Evolutionary conservation across 2,113 vertebrate genomes (phyloP).

Genomic region (Scomber colias): DNA sequence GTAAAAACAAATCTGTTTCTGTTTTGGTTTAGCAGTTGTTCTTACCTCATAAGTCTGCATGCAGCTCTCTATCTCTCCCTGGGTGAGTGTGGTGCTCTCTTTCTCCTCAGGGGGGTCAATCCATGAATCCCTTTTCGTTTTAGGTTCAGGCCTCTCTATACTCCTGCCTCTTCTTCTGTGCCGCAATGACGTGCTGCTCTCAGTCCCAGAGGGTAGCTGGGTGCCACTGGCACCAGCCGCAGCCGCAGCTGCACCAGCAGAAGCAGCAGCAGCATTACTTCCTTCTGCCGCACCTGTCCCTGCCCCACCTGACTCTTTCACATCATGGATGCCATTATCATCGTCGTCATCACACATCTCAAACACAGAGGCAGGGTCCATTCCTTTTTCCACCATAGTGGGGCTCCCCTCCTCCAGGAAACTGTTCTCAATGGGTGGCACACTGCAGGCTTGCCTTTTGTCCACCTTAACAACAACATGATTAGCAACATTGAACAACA

Average conservation of each 20-base stretch:
- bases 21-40: too few relatives aligned
- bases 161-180: conserved; percentile 78
- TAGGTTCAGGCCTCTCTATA: conserved; percentile 80
- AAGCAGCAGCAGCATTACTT: conserved; percentile 8
- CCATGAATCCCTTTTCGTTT: conserved; percentile 89
- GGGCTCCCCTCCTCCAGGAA: conserved; percentile 95
- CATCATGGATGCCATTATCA: conserved; percentile 84
- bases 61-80: conserved; percentile 97
- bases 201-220: conserved; percentile 40
- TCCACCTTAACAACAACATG: conserved; percentile 73
- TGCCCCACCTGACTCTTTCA: conserved; percentile 74
- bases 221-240: conserved; percentile 25
- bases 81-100: conserved; percentile 87
- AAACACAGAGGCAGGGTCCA: conserved; percentile 90
- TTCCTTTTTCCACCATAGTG: conserved; percentile 95
- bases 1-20: too few relatives aligned
- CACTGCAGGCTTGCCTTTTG: conserved; percentile 75
- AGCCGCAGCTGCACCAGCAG: background rate
- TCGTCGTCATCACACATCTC: conserved; percentile 93
- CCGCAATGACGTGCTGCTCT: conserved; percentile 62
- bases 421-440: conserved; percentile 79
- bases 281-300: conserved; percentile 38
- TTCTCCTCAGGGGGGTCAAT: conserved; percentile 93
- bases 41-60: conserved; percentile 96
- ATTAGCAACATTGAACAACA: background rate